Base-by-base conservation (phyloP, 1,140 invertebrate genomes). In the Drosophila sucinea region DNA sequence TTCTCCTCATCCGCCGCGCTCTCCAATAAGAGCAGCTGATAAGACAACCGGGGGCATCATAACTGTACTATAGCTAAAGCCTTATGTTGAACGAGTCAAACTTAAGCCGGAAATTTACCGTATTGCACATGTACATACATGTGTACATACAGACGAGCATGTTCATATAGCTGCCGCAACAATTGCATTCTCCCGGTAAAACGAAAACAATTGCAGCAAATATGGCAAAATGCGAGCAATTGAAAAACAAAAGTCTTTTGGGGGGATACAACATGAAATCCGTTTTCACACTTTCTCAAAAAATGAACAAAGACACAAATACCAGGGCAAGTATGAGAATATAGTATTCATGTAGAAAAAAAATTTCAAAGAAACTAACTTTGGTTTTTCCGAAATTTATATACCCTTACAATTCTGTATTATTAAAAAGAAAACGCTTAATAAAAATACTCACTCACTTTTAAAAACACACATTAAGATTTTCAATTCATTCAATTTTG, bases 171-270 rank as follows among this genome's bases (percentile, higher is more conserved):
- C 65, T 69, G 67, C 55, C 63, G 67, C 60, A 67, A 72, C 73
- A 83, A 86, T 86, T 81, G 78, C 68, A 75, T 78, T 78, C 70
- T 64, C 55, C 65, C 70, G 60, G 51, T 41, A 68, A 62, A 79
- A 61, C 60, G 65, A 61, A 85, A 85, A 82, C 82, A 85, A 87
- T 87, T 89, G 83, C 77, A 55, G 47, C 83, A 89, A 87, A 87
- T 87, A 87, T 87, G 84, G 84, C 82, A 87, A 87, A 82, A 51
- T 51, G 44, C 44, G 70, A 65, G 71, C 84, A 84, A 84, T 87
- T 87, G 83, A 87, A 89, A 87, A 89, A 89, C 76, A 83, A 87
- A 83, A 79, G 78, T 85, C 82, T 70, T 67, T 69, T 51, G n/a
- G 27, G 27, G 35, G 55, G 65, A 58, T 60, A 60, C 60, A 32